Conservation (phyloP, 2,888 invertebrate species). For the Drosophila kokeensis region DNA sequence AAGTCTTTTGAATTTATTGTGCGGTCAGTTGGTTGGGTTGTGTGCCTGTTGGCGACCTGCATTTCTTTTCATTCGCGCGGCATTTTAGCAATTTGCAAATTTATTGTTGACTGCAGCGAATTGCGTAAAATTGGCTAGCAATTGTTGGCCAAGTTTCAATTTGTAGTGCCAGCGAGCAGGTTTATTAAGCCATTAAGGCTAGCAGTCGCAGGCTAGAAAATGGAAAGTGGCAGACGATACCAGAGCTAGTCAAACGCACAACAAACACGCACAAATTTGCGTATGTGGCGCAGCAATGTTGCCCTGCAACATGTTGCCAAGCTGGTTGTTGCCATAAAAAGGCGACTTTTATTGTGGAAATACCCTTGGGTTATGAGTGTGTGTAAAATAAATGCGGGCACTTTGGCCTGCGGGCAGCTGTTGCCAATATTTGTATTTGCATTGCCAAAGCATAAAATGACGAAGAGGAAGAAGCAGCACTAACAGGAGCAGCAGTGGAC, state of each 20-base stretch:
- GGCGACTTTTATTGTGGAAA: constrained; percentile 16
- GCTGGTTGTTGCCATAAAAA: constrained; percentile 13
- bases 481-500: constrained; percentile 19
- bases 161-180: constrained; percentile 36
- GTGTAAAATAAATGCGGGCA: constrained; percentile 54
- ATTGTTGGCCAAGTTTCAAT: constrained; percentile 78
- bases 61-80: constrained; percentile 66
- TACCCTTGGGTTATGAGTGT: constrained; percentile 17
- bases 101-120: constrained; percentile 80
- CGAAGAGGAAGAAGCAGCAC: constrained; percentile 6
- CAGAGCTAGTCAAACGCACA: not conserved
- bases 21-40: constrained; percentile 35
- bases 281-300: constrained; percentile 28
- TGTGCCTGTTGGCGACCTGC: constrained; percentile 65
- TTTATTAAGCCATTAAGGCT: constrained; percentile 62
- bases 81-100: constrained; percentile 69
- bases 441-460: constrained; percentile 30
- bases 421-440: constrained; percentile 63
- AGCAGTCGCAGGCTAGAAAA: constrained; percentile 29
- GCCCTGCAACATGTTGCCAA: constrained; percentile 35
- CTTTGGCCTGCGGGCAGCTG: constrained; percentile 61
- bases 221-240: constrained; percentile 42
- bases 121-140: constrained; percentile 78
- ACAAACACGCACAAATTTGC: constrained; percentile 29
- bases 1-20: constrained; percentile 72